Evolutionary conservation across 2,113 vertebrate species (phyloP).

Genomic region (Murina feae): DNA sequence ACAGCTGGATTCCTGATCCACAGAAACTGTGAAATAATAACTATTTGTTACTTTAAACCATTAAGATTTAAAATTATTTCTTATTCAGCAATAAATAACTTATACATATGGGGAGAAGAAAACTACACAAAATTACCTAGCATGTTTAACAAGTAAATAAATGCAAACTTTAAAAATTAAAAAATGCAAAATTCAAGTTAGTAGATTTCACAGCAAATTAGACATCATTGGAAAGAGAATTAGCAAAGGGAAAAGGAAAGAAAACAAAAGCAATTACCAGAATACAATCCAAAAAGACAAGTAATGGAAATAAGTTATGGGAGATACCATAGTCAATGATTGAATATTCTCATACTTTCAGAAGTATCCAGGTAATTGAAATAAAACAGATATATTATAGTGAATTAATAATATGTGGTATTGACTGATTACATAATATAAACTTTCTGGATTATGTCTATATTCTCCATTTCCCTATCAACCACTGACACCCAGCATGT

Average conservation of each 20-base stretch:
- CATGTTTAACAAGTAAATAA: not conserved
- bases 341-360: not conserved
- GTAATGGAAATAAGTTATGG: not conserved
- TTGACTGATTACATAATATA: not conserved
- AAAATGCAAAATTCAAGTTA: not conserved
- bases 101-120: not conserved
- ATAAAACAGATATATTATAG: not conserved
- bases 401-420: not conserved
- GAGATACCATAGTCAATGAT: not conserved
- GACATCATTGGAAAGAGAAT: not conserved
- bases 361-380: not conserved
- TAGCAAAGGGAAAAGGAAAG: not conserved
- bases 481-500: not conserved
- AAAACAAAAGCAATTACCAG: not conserved
- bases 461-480: not conserved
- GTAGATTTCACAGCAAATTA: not conserved
- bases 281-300: not conserved
- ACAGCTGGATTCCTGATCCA: not conserved
- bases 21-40: not conserved
- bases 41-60: not conserved
- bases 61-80: not conserved
- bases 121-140: not conserved
- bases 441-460: not conserved
- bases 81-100: not conserved
- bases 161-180: not conserved